Evolutionary conservation across 2,888 invertebrate species (phyloP), one percentile per base, ranked within the genome.

Genomic region (Ectobius pallidus): DNA sequence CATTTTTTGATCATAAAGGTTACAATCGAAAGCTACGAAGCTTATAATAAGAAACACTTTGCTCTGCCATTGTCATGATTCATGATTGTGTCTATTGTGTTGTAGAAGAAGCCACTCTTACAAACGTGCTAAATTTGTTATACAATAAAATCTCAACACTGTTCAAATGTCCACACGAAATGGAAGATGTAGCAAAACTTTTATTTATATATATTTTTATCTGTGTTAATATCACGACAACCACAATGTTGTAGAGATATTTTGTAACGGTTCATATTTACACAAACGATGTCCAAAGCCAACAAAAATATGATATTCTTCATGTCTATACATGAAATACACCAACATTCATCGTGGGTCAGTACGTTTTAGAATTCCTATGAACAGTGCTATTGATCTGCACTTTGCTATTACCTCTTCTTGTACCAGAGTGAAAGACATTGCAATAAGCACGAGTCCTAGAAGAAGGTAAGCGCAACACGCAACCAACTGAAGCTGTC

Each of bases 361-460:
- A 83, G 84, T 84, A 81, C 90, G 88, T 76, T 87, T 86, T 74
- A 89, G 85, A 67, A 92, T 83, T 74, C 92, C 92, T 79, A 92
- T 84, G 80, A 87, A 88, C 76, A 89, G 87, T 18, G 74, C 74
- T 9, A 72, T 69, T 62, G 71, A 69, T 20, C 72, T 30, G 58
- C 74, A 74, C 55, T 62, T 74, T 55, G 89, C 86, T 74, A 91
- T 88, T 2, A 94, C 88, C 80, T 93, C 93, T 77, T 93, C 93
- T 81, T 94, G 94, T 72, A 94, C 87, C 73, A 94, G 86, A 82
- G 92, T 93, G 80, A 94, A 93, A 71, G 93, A 92, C 92, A 93
- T 94, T 11, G 94, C 93, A 79, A 94, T 91, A 73, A 94, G 85
- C 73, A 93, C 91, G 16, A 94, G 86, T 32, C 94, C 94, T 74